Evolutionary conservation across 2,113 vertebrate genomes (phyloP), one percentile per base, ranked within the genome.

Genomic region (Gymnocephalus cernua): DNA sequence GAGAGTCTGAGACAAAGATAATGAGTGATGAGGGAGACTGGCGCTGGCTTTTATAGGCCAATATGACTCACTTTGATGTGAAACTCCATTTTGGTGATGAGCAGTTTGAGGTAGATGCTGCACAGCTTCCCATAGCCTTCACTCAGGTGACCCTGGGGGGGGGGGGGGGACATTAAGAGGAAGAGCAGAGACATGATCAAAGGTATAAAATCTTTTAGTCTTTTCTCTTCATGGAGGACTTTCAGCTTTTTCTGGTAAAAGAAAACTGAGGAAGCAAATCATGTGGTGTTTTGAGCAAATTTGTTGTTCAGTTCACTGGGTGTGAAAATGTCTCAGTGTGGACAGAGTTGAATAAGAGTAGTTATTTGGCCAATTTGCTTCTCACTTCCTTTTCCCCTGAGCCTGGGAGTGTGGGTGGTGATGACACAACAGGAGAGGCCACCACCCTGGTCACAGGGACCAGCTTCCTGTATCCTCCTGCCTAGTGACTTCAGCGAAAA

Each of bases 41-140:
- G 59, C 13, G 66, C 64, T 50, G 45, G 50, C 32, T 82, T 87
- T 89, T 86, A 85, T 90, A 88, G 87, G 83, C 80, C 83, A 79
- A 66, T 69, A 25, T n/a, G 15, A 93, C 95, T 96, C 93, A 99
- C 98, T 95, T 99, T 99, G 87, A 96, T 96, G 93, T 99, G 98
- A 88, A 98, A 99, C 87, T 99, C 98, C 97, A 99, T 99, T 96
- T 98, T 99, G 86, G 97, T 99, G 95, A 97, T 98, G 95, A 99
- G 96, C 86, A 99, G 95, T 95, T 96, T 99, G 97, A 99, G 97
- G 96, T 99, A 99, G 96, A 98, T 95, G 94, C 98, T 99, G 94
- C 98, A 98, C 68, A 99, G 96, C 90, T 97, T 98, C 29, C 98
- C 98, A 0, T 99, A 99, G 72, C 98, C 98, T 94, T 99, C 98